Evolutionary conservation across 2,113 vertebrate genomes (phyloP), one percentile per base, ranked within the genome.

Genomic region (Cephalopterus ornatus): DNA sequence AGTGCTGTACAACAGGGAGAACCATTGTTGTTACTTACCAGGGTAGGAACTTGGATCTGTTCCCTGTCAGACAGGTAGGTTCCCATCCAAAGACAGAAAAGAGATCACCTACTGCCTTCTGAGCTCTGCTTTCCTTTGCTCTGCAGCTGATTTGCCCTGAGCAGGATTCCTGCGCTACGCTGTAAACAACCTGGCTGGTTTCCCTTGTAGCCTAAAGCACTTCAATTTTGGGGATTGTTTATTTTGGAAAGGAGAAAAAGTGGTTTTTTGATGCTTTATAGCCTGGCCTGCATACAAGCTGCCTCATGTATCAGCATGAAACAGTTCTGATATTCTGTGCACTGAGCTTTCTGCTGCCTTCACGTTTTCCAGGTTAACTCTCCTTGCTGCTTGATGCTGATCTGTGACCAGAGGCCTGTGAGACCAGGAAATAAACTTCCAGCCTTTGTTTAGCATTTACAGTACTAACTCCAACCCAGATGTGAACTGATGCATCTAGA

Each of bases 91-190:
- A 92, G 91, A 44, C 24, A 87, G 42, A 52, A 23, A 55, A 78
- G 53, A 61, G 44, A 86, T 83, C 75, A 42, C 63, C 59, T 41
- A 2, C 74, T 50, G 46, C 50, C 59, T 93, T 42, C 71, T 63
- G 59, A 93, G 92, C 63, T 88, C 55, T 59, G 49, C 84, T 66
- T 96, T 76, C 63, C 50, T 94, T 90, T 92, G 77, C 68, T 94
- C 59, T 86, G 92, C 96, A 96, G 95, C 85, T 95, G 95, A 56
- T 74, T 81, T 92, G 93, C 93, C 88, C 47, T 44, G 21, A 90
- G 95, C 95, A 95, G 88, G 61, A 94, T 94, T 97, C 92, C 61
- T 95, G 72, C 83, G 81, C 68, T n/a, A 71, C 55, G 63, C 84
- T 90, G 59, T 68, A 77, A 95, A 88, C 75, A 88, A 37, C 56